These are phyloP conservation scores for Camponotus fellah DNA, from an alignment of 2,888 invertebrate species.

Conservation along the genomic window DNA sequence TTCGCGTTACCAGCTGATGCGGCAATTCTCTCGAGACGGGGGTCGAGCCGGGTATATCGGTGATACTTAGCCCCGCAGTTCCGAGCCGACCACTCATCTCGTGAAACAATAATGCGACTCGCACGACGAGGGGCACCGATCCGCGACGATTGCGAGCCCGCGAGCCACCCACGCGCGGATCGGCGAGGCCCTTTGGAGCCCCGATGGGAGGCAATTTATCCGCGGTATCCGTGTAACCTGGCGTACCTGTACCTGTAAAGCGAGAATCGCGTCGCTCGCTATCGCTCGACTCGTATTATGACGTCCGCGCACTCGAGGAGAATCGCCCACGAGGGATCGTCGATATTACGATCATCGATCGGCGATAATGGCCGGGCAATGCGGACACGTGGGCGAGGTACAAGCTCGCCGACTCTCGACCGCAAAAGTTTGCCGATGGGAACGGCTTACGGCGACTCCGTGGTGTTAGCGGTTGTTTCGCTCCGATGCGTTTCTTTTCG, in stretches of 20 bases:
- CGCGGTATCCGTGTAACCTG: constrained; percentile 55
- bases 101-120: constrained; percentile 49
- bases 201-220: constrained; percentile 67
- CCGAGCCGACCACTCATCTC: constrained; percentile 31
- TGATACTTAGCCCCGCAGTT: constrained; percentile 29
- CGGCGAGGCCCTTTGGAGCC: constrained; percentile 54
- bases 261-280: constrained; percentile 18
- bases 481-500: constrained; percentile 28
- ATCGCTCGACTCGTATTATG: constrained; percentile 61
- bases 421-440: constrained; percentile 48
- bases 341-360: constrained; percentile 55
- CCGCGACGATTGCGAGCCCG: constrained; percentile 43
- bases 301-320: constrained; percentile 45
- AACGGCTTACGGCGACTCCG: constrained; percentile 28
- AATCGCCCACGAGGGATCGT: constrained; percentile 62
- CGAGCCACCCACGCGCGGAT: constrained; percentile 60
- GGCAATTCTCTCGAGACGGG: constrained; percentile 30
- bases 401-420: constrained; percentile 51
- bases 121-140: constrained; percentile 57
- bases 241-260: background rate
- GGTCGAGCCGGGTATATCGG: constrained; percentile 32
- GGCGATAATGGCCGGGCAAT: constrained; percentile 57
- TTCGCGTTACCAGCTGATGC: constrained; percentile 18
- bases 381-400: constrained; percentile 67
- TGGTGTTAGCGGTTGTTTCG: constrained; percentile 35